These are phyloP conservation scores for Dione juno DNA, from an alignment of 2,888 invertebrate species.

Conservation along the genomic window DNA sequence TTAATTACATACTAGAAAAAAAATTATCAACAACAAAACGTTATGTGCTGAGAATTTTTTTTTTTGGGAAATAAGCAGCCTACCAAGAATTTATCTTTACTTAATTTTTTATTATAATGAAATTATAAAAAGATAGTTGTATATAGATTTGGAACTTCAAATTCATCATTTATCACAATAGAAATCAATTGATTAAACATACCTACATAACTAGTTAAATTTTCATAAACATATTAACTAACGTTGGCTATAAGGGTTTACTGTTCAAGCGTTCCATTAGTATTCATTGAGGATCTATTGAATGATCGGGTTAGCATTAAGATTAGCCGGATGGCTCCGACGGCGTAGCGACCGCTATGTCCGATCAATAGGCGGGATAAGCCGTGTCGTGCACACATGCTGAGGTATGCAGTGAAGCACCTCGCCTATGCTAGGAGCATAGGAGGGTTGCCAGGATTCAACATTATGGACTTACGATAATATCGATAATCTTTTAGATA, in stretches of 20 bases:
- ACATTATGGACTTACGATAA: not conserved
- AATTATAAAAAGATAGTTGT: too few species aligned
- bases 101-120: too few species aligned
- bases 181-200: not conserved
- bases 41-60: too few species aligned
- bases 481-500: not conserved
- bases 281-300: conserved; percentile 26
- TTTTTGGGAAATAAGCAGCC: too few species aligned
- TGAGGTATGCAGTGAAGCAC: conserved; percentile 4
- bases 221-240: conserved; percentile 2
- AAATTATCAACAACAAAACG: too few species aligned
- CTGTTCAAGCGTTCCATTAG: conserved; percentile 3
- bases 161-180: too few species aligned
- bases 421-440: not conserved
- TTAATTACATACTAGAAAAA: too few species aligned
- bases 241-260: not conserved
- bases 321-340: conserved; percentile 24
- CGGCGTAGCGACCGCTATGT: conserved; percentile 6
- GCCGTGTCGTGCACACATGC: conserved; percentile 8
- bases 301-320: conserved; percentile 27
- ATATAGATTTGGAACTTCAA: too few species aligned
- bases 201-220: not conserved
- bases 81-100: too few species aligned
- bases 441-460: not conserved
- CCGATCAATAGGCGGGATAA: conserved; percentile 21